phyloP scores from a whole-genome alignment of 2,888 invertebrate species.

The Ecdyonurus torrentis region DNA sequence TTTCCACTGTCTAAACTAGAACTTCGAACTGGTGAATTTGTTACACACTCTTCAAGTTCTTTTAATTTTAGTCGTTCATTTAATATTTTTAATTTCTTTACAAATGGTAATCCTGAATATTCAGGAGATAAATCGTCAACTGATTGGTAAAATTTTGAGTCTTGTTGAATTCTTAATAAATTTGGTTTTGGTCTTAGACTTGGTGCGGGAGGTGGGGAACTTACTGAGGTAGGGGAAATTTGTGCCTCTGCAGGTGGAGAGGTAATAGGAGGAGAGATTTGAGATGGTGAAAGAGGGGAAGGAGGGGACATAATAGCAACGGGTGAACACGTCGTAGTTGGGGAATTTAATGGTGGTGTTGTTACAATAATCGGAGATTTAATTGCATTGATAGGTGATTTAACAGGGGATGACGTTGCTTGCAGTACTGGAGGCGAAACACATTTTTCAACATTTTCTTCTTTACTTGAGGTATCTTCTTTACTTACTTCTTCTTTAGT shows the following conservation, averaged over 20 bases:
- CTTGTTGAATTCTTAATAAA: constrained; percentile 12
- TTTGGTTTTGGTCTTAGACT: constrained; percentile 10
- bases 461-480: too few relatives aligned
- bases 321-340: too few relatives aligned
- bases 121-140: constrained; percentile 76
- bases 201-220: neutral
- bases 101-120: constrained; percentile 70
- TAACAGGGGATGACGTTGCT: neutral
- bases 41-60: constrained; percentile 43
- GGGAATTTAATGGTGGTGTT: too few relatives aligned
- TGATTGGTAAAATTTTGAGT: constrained; percentile 40
- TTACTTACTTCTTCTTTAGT: too few relatives aligned
- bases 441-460: neutral
- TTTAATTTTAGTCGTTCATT: constrained; percentile 76
- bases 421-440: neutral
- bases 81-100: constrained; percentile 72
- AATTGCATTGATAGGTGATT: neutral
- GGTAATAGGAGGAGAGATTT: neutral
- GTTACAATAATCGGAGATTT: too few relatives aligned
- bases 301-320: constrained; percentile 3
- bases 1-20: constrained; percentile 55
- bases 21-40: constrained; percentile 55
- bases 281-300: constrained; percentile 5
- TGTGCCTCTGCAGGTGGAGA: too few relatives aligned
- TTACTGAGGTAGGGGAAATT: neutral